phyloP scores from a whole-genome alignment of 2,888 invertebrate genomes.

The Amblyjoppa fuscipennis region DNA sequence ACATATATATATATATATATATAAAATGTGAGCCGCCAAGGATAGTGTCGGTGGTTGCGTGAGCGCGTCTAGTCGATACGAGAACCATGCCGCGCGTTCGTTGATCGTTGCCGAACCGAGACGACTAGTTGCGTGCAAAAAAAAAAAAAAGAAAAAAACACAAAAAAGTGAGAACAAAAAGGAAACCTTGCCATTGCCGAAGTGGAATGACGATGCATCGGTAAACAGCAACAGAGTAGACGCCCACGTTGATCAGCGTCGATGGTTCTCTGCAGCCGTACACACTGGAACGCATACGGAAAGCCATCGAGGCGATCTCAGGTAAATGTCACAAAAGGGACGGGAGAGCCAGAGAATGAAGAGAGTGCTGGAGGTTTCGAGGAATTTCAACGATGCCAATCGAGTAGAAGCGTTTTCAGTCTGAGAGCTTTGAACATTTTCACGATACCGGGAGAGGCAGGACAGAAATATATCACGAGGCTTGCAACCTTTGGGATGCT shows the following conservation, averaged over 20 bases:
- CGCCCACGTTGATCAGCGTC: neutral
- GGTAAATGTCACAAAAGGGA: constrained; percentile 31
- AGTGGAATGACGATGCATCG: constrained; percentile 16
- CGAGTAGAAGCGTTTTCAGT: constrained; percentile 25
- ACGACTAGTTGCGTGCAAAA: neutral
- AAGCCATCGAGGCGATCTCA: constrained; percentile 1
- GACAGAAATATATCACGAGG: neutral
- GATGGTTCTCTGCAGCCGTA: neutral
- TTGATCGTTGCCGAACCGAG: constrained; percentile 41
- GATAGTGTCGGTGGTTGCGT: constrained; percentile 29
- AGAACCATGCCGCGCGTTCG: constrained; percentile 35
- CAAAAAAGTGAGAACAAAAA: constrained; percentile 9
- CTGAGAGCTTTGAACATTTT: constrained; percentile 6
- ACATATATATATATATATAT: constrained; percentile 14
- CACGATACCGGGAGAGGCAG: constrained; percentile 20
- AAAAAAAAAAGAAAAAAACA: neutral
- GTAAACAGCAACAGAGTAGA: constrained; percentile 5
- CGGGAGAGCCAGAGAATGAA: constrained; percentile 21
- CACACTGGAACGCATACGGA: neutral
- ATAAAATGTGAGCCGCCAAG: constrained; percentile 8
- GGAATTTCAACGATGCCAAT: constrained; percentile 45
- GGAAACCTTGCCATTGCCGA: constrained; percentile 42
- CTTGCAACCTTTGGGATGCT: constrained; percentile 19
- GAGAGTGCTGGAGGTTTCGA: constrained; percentile 26
- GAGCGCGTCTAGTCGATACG: constrained; percentile 41